These are phyloP conservation scores for Philonicus albiceps DNA, from an alignment of 2,888 invertebrate genomes.

Conservation along the genomic window DNA sequence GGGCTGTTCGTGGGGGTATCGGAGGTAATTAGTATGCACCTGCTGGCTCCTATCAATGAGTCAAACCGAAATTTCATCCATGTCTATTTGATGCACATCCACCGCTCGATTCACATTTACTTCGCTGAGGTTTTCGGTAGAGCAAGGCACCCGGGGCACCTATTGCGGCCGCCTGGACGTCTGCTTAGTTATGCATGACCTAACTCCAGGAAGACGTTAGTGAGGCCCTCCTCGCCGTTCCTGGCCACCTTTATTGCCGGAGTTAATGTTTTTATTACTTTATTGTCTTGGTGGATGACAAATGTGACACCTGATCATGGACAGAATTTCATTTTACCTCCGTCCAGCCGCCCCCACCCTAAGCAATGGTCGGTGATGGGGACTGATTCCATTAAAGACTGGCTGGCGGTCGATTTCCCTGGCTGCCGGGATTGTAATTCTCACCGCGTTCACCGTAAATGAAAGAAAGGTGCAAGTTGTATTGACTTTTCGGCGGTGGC, in stretches of 20 bases:
- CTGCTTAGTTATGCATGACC: conserved; percentile 30
- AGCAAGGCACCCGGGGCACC: not conserved
- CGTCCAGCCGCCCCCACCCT: not conserved
- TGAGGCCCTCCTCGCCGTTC: not conserved
- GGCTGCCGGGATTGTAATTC: not conserved
- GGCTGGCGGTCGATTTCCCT: not conserved
- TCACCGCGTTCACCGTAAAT: conserved; percentile 2
- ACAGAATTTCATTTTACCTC: conserved; percentile 34
- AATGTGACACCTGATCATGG: conserved; percentile 37
- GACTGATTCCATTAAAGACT: conserved; percentile 9
- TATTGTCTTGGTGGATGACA: conserved; percentile 40
- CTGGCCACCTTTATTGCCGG: conserved; percentile 23
- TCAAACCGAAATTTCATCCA: conserved; percentile 23
- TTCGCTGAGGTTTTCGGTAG: not conserved
- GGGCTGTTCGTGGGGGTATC: not conserved
- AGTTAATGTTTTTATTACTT: conserved; percentile 41
- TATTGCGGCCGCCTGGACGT: not conserved
- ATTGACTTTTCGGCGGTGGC: conserved; percentile 16
- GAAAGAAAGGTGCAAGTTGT: conserved; percentile 33
- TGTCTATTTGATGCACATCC: conserved; percentile 27
- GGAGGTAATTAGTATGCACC: conserved; percentile 19
- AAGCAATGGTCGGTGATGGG: not conserved
- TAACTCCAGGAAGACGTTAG: conserved; percentile 26
- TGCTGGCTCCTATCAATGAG: conserved; percentile 18
- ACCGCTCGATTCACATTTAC: not conserved